These are phyloP conservation scores for Monopterus albus DNA, from an alignment of 2,113 vertebrate species.

Conservation along the genomic window DNA sequence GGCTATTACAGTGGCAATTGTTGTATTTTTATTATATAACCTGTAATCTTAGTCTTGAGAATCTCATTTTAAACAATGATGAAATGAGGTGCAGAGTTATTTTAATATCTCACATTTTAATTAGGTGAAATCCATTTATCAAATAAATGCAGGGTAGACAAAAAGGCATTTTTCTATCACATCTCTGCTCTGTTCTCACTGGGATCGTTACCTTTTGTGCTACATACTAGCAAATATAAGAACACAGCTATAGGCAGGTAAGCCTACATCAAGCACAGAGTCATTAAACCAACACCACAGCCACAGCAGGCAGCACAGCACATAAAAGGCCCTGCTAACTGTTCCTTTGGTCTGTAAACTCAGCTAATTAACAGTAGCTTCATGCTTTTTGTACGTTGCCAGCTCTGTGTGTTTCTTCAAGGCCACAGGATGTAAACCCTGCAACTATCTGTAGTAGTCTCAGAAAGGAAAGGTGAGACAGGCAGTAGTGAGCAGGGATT, in stretches of 20 bases:
- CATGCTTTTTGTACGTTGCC: conserved; percentile 56
- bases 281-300: conserved; percentile 49
- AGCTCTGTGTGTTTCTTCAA: conserved; percentile 63
- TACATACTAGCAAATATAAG: conserved; percentile 45
- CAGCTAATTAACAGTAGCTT: conserved; percentile 75
- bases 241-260: conserved; percentile 54
- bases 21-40: conserved; percentile 76
- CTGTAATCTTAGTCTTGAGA: conserved; percentile 73
- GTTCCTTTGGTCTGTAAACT: conserved; percentile 68
- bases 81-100: conserved; percentile 38
- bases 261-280: conserved; percentile 42
- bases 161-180: conserved; percentile 54
- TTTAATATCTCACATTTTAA: conserved; percentile 44
- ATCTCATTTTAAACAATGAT: conserved; percentile 54
- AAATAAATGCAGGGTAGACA: conserved; percentile 56
- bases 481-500: conserved; percentile 61
- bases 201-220: conserved; percentile 54
- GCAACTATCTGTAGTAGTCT: conserved; percentile 63
- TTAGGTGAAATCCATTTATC: conserved; percentile 54
- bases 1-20: conserved; percentile 78
- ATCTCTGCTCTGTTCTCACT: conserved; percentile 48
- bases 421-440: conserved; percentile 60
- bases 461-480: conserved; percentile 56
- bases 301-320: conserved; percentile 54
- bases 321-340: conserved; percentile 59